These are phyloP conservation scores for Eucera pruinosa DNA, from an alignment of 2,888 invertebrate species.

Conservation along the genomic window DNA sequence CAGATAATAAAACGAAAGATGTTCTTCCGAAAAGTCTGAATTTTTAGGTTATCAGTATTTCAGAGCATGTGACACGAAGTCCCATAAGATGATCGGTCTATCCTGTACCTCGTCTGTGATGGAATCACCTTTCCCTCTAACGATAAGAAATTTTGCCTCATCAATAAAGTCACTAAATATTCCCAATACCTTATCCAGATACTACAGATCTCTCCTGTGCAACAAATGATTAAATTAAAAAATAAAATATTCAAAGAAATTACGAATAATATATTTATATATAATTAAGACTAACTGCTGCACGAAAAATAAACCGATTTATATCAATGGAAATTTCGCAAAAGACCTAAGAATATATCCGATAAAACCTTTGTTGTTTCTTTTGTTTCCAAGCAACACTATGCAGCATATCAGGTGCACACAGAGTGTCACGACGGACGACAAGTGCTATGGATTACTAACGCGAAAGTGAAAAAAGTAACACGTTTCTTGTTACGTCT, in stretches of 20 bases:
- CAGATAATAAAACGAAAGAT: too few species aligned
- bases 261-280: neutral
- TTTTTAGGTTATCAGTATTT: too few species aligned
- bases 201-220: neutral
- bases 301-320: neutral
- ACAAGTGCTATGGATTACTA: conserved; percentile 58
- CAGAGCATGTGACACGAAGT: too few species aligned
- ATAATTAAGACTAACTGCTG: neutral
- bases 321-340: neutral
- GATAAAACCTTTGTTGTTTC: conserved; percentile 55
- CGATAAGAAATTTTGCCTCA: too few species aligned
- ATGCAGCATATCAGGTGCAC: conserved; percentile 37
- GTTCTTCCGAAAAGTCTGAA: too few species aligned
- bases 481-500: neutral
- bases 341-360: neutral
- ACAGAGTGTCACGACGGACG: conserved; percentile 17
- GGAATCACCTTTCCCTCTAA: neutral
- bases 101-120: too few species aligned
- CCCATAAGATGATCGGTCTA: too few species aligned
- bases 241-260: neutral
- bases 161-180: too few species aligned
- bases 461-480: conserved; percentile 22
- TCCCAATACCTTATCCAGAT: neutral
- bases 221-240: neutral
- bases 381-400: conserved; percentile 62